These are phyloP conservation scores for Sturnira hondurensis DNA, from an alignment of 2,113 vertebrate genomes.

Conservation along the genomic window DNA sequence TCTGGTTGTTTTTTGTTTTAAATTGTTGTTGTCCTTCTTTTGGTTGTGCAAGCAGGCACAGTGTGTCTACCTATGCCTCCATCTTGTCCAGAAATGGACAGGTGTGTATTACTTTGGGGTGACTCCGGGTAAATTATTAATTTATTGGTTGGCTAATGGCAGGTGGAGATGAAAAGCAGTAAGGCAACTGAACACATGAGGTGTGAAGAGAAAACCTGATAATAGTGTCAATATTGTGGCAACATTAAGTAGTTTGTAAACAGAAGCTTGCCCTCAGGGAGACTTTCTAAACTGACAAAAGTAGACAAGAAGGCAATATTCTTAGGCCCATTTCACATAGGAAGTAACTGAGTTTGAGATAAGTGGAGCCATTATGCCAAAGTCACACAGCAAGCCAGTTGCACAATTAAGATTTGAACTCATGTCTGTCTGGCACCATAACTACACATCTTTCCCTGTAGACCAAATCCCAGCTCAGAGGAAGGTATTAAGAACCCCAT, in stretches of 20 bases:
- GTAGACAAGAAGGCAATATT: neutral
- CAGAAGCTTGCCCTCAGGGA: neutral
- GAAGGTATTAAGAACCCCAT: neutral
- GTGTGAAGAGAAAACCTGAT: neutral
- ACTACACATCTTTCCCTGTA: neutral
- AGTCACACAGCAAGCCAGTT: neutral
- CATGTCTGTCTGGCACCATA: neutral
- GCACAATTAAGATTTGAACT: neutral
- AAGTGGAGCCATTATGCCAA: neutral
- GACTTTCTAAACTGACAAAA: neutral
- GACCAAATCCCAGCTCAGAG: neutral
- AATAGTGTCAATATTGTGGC: neutral
- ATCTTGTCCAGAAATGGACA: neutral
- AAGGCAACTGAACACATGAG: neutral
- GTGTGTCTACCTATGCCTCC: too few relatives aligned
- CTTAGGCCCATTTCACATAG: neutral
- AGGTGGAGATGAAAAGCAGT: neutral
- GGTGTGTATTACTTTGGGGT: neutral
- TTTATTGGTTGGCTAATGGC: neutral
- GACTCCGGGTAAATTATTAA: conserved; percentile 9
- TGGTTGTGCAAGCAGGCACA: too few relatives aligned
- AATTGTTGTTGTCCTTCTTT: too few relatives aligned
- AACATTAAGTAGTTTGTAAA: neutral
- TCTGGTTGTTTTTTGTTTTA: too few relatives aligned
- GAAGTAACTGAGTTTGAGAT: neutral